These are phyloP conservation scores for Potamilus streckersoni DNA, from an alignment of 1,140 invertebrate genomes.

Conservation along the genomic window DNA sequence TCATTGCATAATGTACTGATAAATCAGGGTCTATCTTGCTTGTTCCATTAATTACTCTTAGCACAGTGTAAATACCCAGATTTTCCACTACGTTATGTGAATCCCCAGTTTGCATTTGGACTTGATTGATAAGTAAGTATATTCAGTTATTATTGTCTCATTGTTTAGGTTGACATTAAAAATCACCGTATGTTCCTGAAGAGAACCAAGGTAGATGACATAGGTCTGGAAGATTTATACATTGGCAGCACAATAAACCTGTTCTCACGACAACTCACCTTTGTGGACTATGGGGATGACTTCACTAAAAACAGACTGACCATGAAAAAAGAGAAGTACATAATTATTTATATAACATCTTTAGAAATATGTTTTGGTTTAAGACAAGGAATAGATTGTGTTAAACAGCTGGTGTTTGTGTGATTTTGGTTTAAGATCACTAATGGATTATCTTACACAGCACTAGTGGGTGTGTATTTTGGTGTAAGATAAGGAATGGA, in stretches of 20 bases:
- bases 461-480: too few relatives aligned
- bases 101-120: too few relatives aligned
- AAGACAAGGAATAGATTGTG: too few relatives aligned
- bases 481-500: too few relatives aligned
- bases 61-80: neutral
- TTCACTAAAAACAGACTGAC: conserved; percentile 65
- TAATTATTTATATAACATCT: neutral
- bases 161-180: conserved; percentile 81
- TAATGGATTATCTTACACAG: too few relatives aligned
- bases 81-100: too few relatives aligned
- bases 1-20: too few relatives aligned
- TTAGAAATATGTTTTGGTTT: neutral
- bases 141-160: conserved; percentile 11
- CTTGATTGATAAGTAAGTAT: neutral
- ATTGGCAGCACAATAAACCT: conserved; percentile 82
- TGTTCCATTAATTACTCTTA: neutral
- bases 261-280: conserved; percentile 81
- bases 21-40: too few relatives aligned
- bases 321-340: conserved; percentile 60
- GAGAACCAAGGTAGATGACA: conserved; percentile 76
- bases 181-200: conserved; percentile 81
- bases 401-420: too few relatives aligned
- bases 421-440: too few relatives aligned
- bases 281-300: conserved; percentile 82
- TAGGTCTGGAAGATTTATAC: conserved; percentile 79